phyloP scores from a whole-genome alignment of 2,797 vertebrate genomes.

The Adelosebastes latens region DNA sequence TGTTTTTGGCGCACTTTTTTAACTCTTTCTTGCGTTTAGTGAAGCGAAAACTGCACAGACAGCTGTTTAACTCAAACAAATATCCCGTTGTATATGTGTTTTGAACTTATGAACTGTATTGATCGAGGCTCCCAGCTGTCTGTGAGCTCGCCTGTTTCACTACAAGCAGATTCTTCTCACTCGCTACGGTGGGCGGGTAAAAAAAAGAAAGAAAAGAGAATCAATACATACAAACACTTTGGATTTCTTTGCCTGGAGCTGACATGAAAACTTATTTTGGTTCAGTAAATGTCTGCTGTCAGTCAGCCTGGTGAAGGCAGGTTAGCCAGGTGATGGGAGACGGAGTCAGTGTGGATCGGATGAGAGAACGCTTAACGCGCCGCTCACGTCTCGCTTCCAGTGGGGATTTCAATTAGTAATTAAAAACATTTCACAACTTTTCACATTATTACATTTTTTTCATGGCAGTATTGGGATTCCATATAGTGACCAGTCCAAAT shows the following conservation, averaged over 20 bases:
- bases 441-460: neutral
- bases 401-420: neutral
- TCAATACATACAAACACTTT: too few species aligned
- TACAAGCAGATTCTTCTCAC: neutral
- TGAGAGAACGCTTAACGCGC: accelerated
- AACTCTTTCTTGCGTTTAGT: neutral
- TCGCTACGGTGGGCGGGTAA: too few species aligned
- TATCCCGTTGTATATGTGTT: neutral
- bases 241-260: too few species aligned
- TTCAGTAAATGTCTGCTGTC: too few species aligned
- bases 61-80: neutral
- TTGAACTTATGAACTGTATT: neutral
- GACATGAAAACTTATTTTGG: too few species aligned
- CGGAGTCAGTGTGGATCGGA: too few species aligned
- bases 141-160: neutral
- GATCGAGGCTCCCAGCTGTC: neutral
- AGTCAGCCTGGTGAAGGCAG: too few species aligned
- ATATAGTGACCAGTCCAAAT: neutral
- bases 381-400: neutral
- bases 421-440: neutral
- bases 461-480: neutral
- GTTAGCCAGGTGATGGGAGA: too few species aligned
- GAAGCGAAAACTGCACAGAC: neutral
- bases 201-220: too few species aligned
- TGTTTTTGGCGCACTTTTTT: neutral